Conservation (phyloP, 2,113 vertebrate genomes). For the Lynx canadensis region DNA sequence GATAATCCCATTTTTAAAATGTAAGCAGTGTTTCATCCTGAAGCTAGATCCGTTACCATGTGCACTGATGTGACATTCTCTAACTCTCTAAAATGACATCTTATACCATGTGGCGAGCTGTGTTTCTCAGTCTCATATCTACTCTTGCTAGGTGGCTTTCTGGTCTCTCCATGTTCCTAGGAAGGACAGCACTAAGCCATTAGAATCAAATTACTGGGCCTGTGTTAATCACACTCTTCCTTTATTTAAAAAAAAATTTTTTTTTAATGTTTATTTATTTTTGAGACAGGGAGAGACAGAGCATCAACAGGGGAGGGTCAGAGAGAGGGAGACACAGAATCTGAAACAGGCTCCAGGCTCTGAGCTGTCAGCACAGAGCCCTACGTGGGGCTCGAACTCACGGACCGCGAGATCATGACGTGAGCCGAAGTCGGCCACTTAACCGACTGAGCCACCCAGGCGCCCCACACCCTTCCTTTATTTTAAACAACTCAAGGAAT, state of each 20-base stretch:
- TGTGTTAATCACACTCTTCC: background rate
- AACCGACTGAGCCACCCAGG: no score
- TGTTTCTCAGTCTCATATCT: background rate
- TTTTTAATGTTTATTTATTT: no score
- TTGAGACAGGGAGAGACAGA: no score
- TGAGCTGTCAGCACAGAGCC: no score
- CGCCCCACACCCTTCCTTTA: no score
- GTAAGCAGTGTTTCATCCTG: background rate
- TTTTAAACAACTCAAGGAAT: background rate
- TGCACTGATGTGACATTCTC: background rate
- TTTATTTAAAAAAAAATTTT: no score
- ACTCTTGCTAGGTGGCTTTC: background rate
- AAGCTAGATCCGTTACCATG: background rate
- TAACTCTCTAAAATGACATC: constrained; percentile 34
- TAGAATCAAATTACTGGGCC: background rate
- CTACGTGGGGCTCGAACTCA: no score
- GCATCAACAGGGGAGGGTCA: no score
- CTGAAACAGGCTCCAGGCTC: no score
- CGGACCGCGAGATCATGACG: no score
- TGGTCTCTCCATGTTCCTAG: background rate
- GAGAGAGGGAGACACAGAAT: no score
- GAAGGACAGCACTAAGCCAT: background rate
- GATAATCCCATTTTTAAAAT: constrained; percentile 30
- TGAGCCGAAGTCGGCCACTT: no score
- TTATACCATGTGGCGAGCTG: background rate